Percentiles rank a stretch among this genome's conserved stretches.
phyloP scores from a whole-genome alignment of 2,888 invertebrate genomes.

The Chrysopilus asiliformis region DNA sequence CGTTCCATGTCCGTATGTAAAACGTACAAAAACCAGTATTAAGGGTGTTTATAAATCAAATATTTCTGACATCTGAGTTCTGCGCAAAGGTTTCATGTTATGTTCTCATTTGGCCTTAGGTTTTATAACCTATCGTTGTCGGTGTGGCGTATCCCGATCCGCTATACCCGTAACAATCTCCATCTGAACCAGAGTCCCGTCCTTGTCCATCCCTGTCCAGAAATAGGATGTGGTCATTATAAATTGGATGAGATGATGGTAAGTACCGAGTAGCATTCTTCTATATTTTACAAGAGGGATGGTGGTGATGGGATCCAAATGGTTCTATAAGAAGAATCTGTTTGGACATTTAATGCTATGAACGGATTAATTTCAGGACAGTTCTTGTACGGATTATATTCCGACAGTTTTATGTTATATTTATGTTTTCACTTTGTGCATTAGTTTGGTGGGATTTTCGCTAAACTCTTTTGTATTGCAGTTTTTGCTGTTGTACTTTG shows the following conservation, averaged over 20 bases:
- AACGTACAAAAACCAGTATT: slow-evolving; percentile 15
- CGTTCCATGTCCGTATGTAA: slow-evolving; percentile 14
- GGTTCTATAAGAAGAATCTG: too few species aligned
- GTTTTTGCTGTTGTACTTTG: too few species aligned
- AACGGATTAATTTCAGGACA: slow-evolving; percentile 15
- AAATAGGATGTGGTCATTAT: too few species aligned
- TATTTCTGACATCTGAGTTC: slow-evolving; percentile 18
- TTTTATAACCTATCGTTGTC: background rate
- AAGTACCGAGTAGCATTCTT: too few species aligned
- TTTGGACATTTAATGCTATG: slow-evolving; percentile 8
- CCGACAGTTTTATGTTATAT: too few species aligned
- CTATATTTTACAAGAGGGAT: too few species aligned
- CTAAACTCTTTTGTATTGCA: too few species aligned
- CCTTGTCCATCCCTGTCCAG: background rate
- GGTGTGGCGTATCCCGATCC: too few species aligned
- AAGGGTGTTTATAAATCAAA: slow-evolving; percentile 19
- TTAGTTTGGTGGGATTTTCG: too few species aligned
- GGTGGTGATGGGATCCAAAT: background rate
- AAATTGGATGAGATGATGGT: too few species aligned
- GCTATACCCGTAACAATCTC: background rate
- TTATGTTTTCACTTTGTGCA: too few species aligned
- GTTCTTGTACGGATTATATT: too few species aligned
- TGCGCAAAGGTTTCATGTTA: slow-evolving; percentile 15
- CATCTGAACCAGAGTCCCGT: background rate
- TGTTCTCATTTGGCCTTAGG: slow-evolving; percentile 2